phyloP scores from a whole-genome alignment of 2,797 vertebrate species.

The Lepus townsendii region DNA sequence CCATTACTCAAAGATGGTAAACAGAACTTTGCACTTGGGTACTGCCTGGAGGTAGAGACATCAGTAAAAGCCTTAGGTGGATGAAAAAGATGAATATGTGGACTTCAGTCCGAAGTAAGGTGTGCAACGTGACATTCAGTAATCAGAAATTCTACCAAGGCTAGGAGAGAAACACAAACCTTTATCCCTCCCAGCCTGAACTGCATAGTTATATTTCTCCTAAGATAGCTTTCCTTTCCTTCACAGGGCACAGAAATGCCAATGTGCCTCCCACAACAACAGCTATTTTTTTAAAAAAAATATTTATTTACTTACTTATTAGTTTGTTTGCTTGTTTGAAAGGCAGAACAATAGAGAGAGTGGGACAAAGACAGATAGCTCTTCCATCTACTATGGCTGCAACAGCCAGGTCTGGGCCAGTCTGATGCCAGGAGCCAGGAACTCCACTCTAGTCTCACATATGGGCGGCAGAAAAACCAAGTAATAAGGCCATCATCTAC shows the following conservation, averaged over 20 bases:
- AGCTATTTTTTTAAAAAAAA: too few relatives aligned
- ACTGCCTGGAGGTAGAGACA: conserved; percentile 59
- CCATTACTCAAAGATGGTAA: conserved; percentile 76
- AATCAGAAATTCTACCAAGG: conserved; percentile 62
- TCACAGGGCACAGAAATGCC: not conserved
- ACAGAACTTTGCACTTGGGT: conserved; percentile 62
- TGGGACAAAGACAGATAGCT: too few relatives aligned
- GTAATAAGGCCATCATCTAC: too few relatives aligned
- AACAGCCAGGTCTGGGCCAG: too few relatives aligned
- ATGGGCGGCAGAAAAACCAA: too few relatives aligned
- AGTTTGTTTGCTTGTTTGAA: too few relatives aligned
- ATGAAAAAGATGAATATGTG: conserved; percentile 69
- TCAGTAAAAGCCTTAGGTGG: conserved; percentile 69
- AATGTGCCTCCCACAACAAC: not conserved
- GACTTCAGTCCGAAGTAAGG: conserved; percentile 56
- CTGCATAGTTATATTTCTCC: not conserved
- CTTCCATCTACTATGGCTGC: too few relatives aligned
- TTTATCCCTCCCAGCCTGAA: conserved; percentile 1
- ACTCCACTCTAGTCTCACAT: too few relatives aligned
- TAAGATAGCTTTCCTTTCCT: not conserved
- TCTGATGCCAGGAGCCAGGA: too few relatives aligned
- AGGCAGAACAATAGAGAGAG: too few relatives aligned
- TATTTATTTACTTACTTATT: too few relatives aligned
- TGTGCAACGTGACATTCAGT: conserved; percentile 39
- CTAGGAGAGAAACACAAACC: conserved; percentile 27